A percentile compares a stretch with the other conserved stretches of the same genome.
Evolutionary conservation across 1,140 invertebrate species (phyloP).

Genomic region (Mamestra configurata): DNA sequence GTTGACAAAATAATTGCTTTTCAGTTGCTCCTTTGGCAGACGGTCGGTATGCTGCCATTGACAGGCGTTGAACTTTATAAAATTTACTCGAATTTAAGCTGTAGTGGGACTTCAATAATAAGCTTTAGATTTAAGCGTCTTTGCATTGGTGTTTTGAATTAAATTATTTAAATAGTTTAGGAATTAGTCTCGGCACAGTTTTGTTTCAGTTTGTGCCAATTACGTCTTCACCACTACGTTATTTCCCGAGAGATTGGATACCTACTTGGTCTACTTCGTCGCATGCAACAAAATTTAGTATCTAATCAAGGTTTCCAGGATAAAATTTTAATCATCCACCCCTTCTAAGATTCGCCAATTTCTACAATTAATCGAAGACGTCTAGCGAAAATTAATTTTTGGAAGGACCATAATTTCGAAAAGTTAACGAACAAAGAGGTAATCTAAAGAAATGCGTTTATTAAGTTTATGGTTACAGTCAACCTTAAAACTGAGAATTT

Average conservation of each 20-base stretch:
- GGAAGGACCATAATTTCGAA: constrained; percentile 41
- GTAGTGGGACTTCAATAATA: not conserved
- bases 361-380: constrained; percentile 48
- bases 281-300: not conserved
- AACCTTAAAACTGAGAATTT: constrained; percentile 49
- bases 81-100: constrained; percentile 20
- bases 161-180: not conserved
- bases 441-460: constrained; percentile 49
- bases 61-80: constrained; percentile 35
- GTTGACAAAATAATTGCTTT: constrained; percentile 53
- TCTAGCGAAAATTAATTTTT: constrained; percentile 51
- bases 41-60: constrained; percentile 24
- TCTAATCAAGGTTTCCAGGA: not conserved
- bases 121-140: not conserved
- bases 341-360: constrained; percentile 45
- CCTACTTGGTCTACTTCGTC: not conserved
- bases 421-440: constrained; percentile 54
- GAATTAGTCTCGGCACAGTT: not conserved
- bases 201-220: no score
- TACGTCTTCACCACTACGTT: no score
- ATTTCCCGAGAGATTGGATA: no score
- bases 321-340: constrained; percentile 46
- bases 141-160: not conserved
- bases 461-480: constrained; percentile 41
- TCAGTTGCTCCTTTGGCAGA: constrained; percentile 31